Evolutionary conservation across 2,888 invertebrate genomes (phyloP).

Genomic region (Urechis unicinctus): DNA sequence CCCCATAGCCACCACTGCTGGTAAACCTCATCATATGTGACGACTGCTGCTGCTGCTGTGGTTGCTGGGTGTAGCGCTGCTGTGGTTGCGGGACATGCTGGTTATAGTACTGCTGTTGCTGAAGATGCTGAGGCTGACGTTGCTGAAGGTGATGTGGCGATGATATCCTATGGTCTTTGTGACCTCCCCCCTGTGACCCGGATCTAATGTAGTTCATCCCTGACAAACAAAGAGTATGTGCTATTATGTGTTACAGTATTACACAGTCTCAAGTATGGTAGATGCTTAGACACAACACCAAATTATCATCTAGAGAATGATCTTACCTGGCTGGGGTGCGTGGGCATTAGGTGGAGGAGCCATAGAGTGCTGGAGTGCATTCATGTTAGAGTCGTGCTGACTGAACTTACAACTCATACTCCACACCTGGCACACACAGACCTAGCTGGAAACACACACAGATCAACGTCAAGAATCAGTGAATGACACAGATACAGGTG

Average conservation of each 20-base stretch:
- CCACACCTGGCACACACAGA: not conserved
- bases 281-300: too few relatives aligned
- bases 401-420: not conserved
- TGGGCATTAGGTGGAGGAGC: too few relatives aligned
- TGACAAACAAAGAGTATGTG: too few relatives aligned
- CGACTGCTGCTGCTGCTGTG: not conserved
- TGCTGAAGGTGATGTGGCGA: conserved; percentile 5
- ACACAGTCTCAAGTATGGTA: too few relatives aligned
- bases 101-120: not conserved
- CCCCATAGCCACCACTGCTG: not conserved
- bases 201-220: too few relatives aligned
- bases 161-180: conserved; percentile 5
- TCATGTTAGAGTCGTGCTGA: not conserved
- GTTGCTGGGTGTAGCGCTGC: not conserved
- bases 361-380: not conserved
- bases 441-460: too few relatives aligned
- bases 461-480: too few relatives aligned
- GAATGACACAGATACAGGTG: too few relatives aligned
- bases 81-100: not conserved
- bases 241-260: too few relatives aligned
- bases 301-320: too few relatives aligned
- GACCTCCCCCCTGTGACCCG: conserved; percentile 2
- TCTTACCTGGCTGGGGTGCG: too few relatives aligned
- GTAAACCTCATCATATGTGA: not conserved
- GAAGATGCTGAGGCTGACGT: not conserved